A percentile compares a stretch with the other conserved stretches of the same genome.
Evolutionary conservation across 2,797 vertebrate genomes (phyloP).

Genomic region (Morelia viridis): DNA sequence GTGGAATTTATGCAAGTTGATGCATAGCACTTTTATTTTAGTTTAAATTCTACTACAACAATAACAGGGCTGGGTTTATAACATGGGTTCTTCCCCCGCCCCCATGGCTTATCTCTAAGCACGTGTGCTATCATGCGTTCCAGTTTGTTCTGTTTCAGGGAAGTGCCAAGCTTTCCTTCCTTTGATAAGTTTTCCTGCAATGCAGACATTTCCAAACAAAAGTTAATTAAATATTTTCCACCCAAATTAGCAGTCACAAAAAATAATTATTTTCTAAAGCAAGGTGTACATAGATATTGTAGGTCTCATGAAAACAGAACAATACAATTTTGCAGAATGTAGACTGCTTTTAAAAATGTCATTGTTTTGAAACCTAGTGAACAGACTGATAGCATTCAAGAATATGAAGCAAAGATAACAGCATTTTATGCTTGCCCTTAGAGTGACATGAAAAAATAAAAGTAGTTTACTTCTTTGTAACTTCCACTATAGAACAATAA

Average conservation of each 20-base stretch:
- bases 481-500: neutral
- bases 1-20: slow-evolving; percentile 24
- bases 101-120: slow-evolving; percentile 21
- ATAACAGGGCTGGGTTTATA: slow-evolving; percentile 30
- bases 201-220: slow-evolving; percentile 10
- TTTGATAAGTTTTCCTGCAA: slow-evolving; percentile 25
- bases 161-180: neutral
- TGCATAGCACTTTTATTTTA: slow-evolving; percentile 11
- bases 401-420: neutral
- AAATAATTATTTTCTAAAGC: neutral
- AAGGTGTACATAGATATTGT: neutral
- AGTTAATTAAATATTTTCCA: slow-evolving; percentile 31
- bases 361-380: neutral
- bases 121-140: slow-evolving; percentile 25
- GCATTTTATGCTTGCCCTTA: neutral
- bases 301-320: neutral
- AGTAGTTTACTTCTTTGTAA: neutral
- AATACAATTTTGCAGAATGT: neutral
- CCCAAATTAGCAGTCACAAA: neutral
- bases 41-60: slow-evolving; percentile 34
- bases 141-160: slow-evolving; percentile 30
- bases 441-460: neutral
- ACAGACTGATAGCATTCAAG: neutral
- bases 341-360: neutral
- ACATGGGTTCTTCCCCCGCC: neutral